phyloP scores from a whole-genome alignment of 1,140 invertebrate species.

The Macrocentrus cingulum region DNA sequence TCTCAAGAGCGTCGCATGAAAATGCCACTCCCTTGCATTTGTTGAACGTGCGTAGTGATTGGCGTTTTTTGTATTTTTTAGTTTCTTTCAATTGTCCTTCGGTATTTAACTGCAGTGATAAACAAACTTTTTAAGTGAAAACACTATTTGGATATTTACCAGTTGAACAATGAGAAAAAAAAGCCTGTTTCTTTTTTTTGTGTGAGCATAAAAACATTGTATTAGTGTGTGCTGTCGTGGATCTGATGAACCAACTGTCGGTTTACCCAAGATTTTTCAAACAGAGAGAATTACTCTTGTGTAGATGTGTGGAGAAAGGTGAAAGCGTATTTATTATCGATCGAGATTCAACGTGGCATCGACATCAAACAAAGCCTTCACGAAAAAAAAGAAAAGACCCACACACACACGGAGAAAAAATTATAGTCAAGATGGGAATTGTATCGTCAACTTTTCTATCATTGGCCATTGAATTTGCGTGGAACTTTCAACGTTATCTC shows the following conservation, averaged over 20 bases:
- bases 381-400: not conserved
- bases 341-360: too few species aligned
- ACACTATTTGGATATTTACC: too few species aligned
- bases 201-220: too few species aligned
- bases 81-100: not conserved
- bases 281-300: not conserved
- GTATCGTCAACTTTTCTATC: constrained; percentile 27
- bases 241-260: too few species aligned
- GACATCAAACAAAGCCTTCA: not conserved
- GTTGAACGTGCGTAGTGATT: not conserved
- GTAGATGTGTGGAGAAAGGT: constrained; percentile 12
- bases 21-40: constrained; percentile 26
- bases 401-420: not conserved
- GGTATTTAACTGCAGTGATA: too few species aligned
- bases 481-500: constrained; percentile 35
- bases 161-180: too few species aligned
- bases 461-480: constrained; percentile 32
- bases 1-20: constrained; percentile 18
- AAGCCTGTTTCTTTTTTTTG: too few species aligned
- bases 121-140: too few species aligned
- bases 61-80: not conserved
- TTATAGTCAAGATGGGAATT: constrained; percentile 16
- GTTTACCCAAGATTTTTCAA: constrained; percentile 1
- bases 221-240: too few species aligned
- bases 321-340: constrained; percentile 3